Evolutionary conservation across 1,140 invertebrate species (phyloP).

Genomic region (Hycleus phaleratus): DNA sequence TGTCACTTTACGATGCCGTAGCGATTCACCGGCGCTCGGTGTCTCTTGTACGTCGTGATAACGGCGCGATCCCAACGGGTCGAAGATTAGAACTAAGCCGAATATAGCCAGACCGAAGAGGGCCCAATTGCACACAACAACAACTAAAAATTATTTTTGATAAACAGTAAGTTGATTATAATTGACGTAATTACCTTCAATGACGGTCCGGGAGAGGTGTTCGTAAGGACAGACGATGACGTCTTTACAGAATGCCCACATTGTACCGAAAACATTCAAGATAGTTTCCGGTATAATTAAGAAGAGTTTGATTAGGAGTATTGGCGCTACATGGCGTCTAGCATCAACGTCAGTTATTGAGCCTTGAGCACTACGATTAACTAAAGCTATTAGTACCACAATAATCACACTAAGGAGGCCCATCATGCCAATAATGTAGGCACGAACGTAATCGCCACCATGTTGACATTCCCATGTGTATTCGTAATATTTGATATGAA

Average conservation of each 20-base stretch:
- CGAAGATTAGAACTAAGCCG: constrained; percentile 69
- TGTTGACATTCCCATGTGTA: constrained; percentile 53
- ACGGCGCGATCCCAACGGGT: constrained; percentile 64
- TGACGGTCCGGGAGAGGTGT: constrained; percentile 61
- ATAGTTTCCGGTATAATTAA: constrained; percentile 66
- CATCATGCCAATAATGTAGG: constrained; percentile 58
- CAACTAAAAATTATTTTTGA: constrained; percentile 42
- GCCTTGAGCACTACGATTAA: constrained; percentile 60
- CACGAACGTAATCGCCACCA: constrained; percentile 58
- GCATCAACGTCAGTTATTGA: constrained; percentile 62
- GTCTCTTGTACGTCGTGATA: constrained; percentile 52
- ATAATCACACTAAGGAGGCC: constrained; percentile 52
- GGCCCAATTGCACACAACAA: constrained; percentile 75
- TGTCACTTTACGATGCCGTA: constrained; percentile 54
- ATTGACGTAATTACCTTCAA: constrained; percentile 50
- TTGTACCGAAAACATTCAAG: constrained; percentile 70
- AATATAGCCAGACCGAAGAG: constrained; percentile 65
- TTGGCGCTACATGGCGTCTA: constrained; percentile 55
- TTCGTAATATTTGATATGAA: constrained; percentile 54
- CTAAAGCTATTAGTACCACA: constrained; percentile 54
- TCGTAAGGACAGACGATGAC: constrained; percentile 54
- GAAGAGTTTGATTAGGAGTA: constrained; percentile 59
- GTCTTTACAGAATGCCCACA: constrained; percentile 68
- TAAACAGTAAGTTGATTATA: not conserved
- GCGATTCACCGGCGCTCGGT: constrained; percentile 45